phyloP scores from a whole-genome alignment of 2,113 vertebrate genomes.

The Gavia stellata region DNA sequence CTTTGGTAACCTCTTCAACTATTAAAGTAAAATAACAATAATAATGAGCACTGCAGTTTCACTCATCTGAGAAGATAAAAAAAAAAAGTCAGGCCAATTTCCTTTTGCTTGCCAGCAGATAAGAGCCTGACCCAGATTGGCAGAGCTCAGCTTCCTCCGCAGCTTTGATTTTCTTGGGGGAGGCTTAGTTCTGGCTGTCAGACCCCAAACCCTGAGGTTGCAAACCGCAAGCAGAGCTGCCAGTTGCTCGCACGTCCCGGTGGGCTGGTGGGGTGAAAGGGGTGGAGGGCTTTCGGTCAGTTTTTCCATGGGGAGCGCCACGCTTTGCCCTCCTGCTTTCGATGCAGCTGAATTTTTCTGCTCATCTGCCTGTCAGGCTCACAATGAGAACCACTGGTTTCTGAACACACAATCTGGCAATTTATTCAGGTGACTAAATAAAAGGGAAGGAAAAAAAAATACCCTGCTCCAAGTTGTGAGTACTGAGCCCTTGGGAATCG shows the following conservation, averaged over 20 bases:
- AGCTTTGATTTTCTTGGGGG: neutral
- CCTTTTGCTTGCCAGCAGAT: slow-evolving; percentile 22
- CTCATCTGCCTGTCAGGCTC: neutral
- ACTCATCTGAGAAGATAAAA: slow-evolving; percentile 15
- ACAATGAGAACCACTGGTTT: neutral
- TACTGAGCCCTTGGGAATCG: neutral
- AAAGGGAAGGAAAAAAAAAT: neutral
- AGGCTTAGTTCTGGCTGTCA: neutral
- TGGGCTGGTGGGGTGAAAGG: neutral
- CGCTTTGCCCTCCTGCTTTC: neutral
- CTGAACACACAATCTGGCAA: neutral
- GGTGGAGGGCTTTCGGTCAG: neutral
- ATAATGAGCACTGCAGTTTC: slow-evolving; percentile 34
- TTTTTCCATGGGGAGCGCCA: neutral
- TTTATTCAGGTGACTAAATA: neutral
- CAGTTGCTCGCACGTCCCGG: accelerated
- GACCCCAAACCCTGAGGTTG: neutral
- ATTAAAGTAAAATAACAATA: slow-evolving; percentile 17
- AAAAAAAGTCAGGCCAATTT: neutral
- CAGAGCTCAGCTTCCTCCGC: neutral
- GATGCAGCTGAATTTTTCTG: neutral
- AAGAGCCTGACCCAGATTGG: slow-evolving; percentile 46
- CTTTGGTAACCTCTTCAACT: neutral
- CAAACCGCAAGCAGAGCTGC: neutral
- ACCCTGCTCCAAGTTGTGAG: neutral